Evolutionary conservation across 2,113 vertebrate species (phyloP), one percentile per base, ranked within the genome.

Genomic region (Asarcornis scutulata): DNA sequence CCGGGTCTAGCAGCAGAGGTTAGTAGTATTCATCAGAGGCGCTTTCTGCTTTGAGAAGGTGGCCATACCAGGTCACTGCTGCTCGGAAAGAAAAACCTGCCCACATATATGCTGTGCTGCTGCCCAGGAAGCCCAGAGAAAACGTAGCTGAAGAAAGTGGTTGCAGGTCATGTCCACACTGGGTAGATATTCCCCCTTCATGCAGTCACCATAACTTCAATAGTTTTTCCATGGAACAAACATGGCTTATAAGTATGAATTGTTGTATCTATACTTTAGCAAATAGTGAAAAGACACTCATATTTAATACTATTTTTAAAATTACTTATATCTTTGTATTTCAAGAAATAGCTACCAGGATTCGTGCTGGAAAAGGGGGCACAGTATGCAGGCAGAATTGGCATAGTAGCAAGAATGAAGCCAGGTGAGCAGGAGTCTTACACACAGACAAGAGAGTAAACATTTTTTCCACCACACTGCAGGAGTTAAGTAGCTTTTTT

Each of bases 381-480:
- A 17, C 38, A 87, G 11, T 59, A 4, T 56, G 52, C 27, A 38
- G 17, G 48, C 22, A 83, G 55, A 93, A 86, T 26, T 79, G 29
- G 29, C 62, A 69, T 2, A 66, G 18, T 32, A 89, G 15, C n/a
- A 75, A 77, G 53, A 73, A 66, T 34, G 29, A 76, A 89, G 53
- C 13, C 50, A 89, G 86, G 85, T 93, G 58, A 91, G 31, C 27
- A 62, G 25, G 44, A 89, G 23, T 14, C 21, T 82, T 72, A 87
- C 44, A 86, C 44, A 82, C 9, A 93, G 92, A 91, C 25, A 4
- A 83, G 15, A 55, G 31, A 87, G 22, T 50, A 91, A 94, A 93
- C 44, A 82, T 93, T 94, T 92, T 88, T 31, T 94, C 71, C 52
- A 82, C 40, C 7, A 81, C 5, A 44, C 21, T 84, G 40, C 59